Evolutionary conservation across 2,888 invertebrate genomes (phyloP), one percentile per base, ranked within the genome.

Genomic region (Uloborus plumipes): DNA sequence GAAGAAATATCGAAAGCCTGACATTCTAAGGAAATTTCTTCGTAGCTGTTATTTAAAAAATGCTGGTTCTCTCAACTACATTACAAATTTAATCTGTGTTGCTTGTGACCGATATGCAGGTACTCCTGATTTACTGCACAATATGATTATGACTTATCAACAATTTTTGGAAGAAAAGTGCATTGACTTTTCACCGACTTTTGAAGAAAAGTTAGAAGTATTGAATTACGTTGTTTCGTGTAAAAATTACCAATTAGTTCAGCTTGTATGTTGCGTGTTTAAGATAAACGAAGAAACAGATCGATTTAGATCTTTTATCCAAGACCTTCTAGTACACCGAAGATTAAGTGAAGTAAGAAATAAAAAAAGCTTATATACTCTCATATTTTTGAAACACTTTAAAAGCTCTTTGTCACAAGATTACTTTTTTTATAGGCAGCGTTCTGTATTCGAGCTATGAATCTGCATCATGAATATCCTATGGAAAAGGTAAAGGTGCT

Each of bases 381-480:
- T 3, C 14, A 59, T 20, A 22, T 7, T 59, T 15, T n/a, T 20
- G 22, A n/a, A 15, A 9, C 18, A 18, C 4, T 26, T 26, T 26
- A 18, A 1, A 55, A 55, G 15, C 20, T 55, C 55, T 55, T n/a
- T 55, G 20, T 55, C 20, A 18, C 39, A 2, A 16, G n/a, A 11
- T 16, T 9, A 64, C n/a, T 14, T 39, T 50, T 58, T 51, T 72
- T 61, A 55, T 64, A 81, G 80, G 80, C 80, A 39, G 69, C 70
- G 15, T 64, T 65, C 62, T 65, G 62, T 58, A 70, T 81, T 53
- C 53, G 39, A 22, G 74, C 55, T 39, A 65, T 81, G 55, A 62
- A 70, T 59, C 62, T 81, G 20, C 80, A 81, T 14, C 16, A 70
- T 13, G 80, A 74, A 65, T 81, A 65, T 75, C 47, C 59, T 1